phyloP scores from a whole-genome alignment of 2,113 vertebrate genomes.

The Cynoglossus semilaevis region DNA sequence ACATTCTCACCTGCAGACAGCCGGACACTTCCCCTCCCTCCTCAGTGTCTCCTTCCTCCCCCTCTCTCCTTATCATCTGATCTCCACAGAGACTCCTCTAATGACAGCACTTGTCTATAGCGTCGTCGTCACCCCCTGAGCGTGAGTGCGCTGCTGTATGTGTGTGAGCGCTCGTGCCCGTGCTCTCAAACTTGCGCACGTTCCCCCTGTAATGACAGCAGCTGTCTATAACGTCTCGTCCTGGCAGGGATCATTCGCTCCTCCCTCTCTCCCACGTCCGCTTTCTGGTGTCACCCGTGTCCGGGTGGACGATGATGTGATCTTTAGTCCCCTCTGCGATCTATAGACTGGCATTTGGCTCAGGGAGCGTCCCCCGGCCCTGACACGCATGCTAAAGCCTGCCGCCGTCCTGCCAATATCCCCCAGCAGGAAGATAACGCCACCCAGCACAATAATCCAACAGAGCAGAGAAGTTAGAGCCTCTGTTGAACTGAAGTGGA shows the following conservation, averaged over 20 bases:
- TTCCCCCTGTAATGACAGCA: conserved; percentile 70
- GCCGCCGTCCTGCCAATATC: conserved; percentile 76
- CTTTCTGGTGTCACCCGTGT: conserved; percentile 90
- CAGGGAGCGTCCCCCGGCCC: conserved; percentile 74
- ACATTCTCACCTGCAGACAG: conserved; percentile 61
- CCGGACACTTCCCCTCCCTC: conserved; percentile 52
- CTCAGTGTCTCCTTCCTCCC: conserved; percentile 18
- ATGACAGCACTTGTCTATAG: conserved; percentile 99
- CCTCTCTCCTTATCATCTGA: conserved; percentile 88
- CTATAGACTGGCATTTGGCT: conserved; percentile 99
- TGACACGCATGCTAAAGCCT: conserved; percentile 90
- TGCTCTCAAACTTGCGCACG: conserved; percentile 48
- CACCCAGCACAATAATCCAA: conserved; percentile 79
- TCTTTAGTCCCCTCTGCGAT: conserved; percentile 96
- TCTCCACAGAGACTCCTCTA: conserved; percentile 78
- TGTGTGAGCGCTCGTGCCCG: conserved; percentile 20
- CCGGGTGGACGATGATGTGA: conserved; percentile 91
- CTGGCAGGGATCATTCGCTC: conserved; percentile 96
- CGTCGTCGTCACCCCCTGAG: conserved; percentile 78
- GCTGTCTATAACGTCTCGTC: conserved; percentile 79
- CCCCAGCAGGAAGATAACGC: conserved; percentile 77
- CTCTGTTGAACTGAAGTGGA: conserved; percentile 20
- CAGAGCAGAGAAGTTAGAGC: conserved; percentile 43
- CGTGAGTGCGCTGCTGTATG: conserved; percentile 39
- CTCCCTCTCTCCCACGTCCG: conserved; percentile 67